phyloP scores from a whole-genome alignment of 2,888 invertebrate species.

The Antheraea yamamai region DNA sequence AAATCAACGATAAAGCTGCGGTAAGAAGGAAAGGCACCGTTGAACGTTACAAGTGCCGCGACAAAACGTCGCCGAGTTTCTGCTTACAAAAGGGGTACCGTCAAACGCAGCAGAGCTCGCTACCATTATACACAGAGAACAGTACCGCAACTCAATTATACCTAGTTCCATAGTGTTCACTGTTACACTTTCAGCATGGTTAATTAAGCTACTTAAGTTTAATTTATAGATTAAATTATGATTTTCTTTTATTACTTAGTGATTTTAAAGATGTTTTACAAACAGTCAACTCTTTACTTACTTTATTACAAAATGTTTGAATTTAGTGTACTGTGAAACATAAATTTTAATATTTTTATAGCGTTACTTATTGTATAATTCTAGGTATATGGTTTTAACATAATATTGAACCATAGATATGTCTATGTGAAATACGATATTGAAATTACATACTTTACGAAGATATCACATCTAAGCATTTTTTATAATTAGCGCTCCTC shows the following conservation, averaged over 20 bases:
- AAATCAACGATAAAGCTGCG: constrained; percentile 13
- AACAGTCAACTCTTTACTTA: too few relatives aligned
- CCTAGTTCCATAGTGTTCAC: background rate
- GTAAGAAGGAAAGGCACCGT: background rate
- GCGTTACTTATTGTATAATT: background rate
- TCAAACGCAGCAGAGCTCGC: constrained; percentile 40
- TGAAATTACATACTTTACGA: too few relatives aligned
- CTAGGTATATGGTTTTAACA: background rate
- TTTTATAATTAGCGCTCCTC: too few relatives aligned
- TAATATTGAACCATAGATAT: too few relatives aligned
- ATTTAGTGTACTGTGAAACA: background rate
- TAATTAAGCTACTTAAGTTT: too few relatives aligned
- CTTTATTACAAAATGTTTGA: too few relatives aligned
- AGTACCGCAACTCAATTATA: background rate
- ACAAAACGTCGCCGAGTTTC: constrained; percentile 43
- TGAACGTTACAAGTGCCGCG: constrained; percentile 53
- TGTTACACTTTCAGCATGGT: too few relatives aligned
- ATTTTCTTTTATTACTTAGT: too few relatives aligned
- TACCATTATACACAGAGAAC: constrained; percentile 2
- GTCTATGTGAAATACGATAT: too few relatives aligned
- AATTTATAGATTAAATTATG: too few relatives aligned
- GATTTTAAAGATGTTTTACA: too few relatives aligned
- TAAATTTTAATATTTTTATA: background rate
- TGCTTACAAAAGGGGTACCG: constrained; percentile 46
- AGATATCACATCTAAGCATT: too few relatives aligned